phyloP scores from a whole-genome alignment of 2,113 vertebrate species.

The Narcine bancroftii region DNA sequence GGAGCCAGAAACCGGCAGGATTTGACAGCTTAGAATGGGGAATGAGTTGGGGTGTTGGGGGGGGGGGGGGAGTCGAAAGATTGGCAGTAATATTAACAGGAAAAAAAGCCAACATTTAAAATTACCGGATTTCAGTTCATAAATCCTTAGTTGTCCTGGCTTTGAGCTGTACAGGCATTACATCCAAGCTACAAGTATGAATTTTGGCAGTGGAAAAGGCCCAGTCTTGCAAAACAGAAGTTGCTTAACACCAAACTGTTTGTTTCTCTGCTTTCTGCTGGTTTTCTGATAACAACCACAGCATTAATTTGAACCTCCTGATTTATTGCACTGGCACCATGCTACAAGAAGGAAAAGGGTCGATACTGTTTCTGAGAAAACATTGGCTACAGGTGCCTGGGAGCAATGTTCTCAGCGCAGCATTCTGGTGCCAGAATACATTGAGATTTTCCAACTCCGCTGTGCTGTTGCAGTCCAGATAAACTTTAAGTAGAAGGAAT shows the following conservation, averaged over 20 bases:
- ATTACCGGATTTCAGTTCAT: background rate
- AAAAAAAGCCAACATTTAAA: background rate
- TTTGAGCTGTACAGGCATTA: background rate
- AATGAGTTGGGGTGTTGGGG: background rate
- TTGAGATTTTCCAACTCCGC: background rate
- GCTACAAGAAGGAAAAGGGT: background rate
- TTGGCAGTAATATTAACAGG: background rate
- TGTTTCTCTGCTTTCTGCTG: slow-evolving; percentile 2
- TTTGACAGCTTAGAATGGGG: background rate
- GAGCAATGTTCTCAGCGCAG: background rate
- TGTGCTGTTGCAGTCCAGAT: background rate
- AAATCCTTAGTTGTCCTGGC: background rate
- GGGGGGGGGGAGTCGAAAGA: background rate
- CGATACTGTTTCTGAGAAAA: slow-evolving; percentile 11
- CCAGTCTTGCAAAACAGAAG: slow-evolving; percentile 20
- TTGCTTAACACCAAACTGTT: slow-evolving; percentile 1
- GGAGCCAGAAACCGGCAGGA: background rate
- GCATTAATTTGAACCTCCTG: background rate
- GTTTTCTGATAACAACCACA: background rate
- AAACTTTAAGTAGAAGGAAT: background rate
- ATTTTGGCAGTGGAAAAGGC: background rate
- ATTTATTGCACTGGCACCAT: background rate
- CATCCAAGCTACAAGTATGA: background rate
- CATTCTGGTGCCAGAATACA: background rate
- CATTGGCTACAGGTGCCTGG: slow-evolving; percentile 3